These are phyloP conservation scores for Belonocnema kinseyi DNA, from an alignment of 1,140 invertebrate species.

Conservation along the genomic window DNA sequence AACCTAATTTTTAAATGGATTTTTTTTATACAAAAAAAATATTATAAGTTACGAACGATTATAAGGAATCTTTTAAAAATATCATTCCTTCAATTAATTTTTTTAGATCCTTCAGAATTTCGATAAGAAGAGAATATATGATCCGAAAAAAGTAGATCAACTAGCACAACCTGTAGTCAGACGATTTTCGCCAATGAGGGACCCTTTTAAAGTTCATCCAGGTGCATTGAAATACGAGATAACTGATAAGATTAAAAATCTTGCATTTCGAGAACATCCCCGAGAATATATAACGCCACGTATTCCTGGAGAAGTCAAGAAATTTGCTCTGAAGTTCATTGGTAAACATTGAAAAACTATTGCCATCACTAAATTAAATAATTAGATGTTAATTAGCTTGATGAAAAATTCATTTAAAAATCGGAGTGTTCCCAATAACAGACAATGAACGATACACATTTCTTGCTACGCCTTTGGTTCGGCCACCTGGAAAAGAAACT, in stretches of 20 bases:
- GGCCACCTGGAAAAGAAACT: constrained; percentile 62
- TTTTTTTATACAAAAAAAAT: neutral
- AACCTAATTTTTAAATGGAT: no score
- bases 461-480: constrained; percentile 55
- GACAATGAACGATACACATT: constrained; percentile 52
- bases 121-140: constrained; percentile 42
- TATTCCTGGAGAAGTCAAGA: constrained; percentile 51
- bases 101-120: neutral
- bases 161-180: constrained; percentile 51
- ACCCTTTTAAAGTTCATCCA: constrained; percentile 52
- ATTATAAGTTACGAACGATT: neutral
- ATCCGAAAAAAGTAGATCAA: constrained; percentile 44
- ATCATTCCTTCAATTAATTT: neutral
- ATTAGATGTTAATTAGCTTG: neutral
- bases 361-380: neutral
- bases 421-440: constrained; percentile 39
- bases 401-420: neutral
- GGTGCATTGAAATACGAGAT: constrained; percentile 57
- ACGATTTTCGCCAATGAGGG: constrained; percentile 28
- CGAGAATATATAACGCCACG: constrained; percentile 26
- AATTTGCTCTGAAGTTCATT: constrained; percentile 44
- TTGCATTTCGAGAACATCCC: constrained; percentile 36
- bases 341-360: constrained; percentile 44
- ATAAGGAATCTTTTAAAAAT: no score
- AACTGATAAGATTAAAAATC: constrained; percentile 45